These are phyloP conservation scores for Sardinella longiceps DNA, from an alignment of 2,797 vertebrate genomes.

Conservation along the genomic window DNA sequence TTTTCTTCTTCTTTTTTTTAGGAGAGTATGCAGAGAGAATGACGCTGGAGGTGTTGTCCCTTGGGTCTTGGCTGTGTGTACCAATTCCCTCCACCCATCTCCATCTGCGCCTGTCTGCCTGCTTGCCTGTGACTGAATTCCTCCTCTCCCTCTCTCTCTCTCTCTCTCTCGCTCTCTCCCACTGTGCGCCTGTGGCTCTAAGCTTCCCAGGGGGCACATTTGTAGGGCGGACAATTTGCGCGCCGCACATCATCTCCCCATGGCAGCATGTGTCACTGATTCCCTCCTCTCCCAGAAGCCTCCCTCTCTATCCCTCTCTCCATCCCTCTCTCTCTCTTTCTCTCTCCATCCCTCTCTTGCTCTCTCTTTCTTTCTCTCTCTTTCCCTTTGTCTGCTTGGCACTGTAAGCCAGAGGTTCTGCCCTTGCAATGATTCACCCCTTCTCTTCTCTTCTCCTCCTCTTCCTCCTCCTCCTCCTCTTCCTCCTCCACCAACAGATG, in stretches of 20 bases:
- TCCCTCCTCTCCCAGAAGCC: background rate
- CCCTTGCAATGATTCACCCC: conserved; percentile 38
- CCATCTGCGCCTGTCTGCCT: background rate
- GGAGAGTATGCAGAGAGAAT: background rate
- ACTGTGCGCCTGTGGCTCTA: background rate
- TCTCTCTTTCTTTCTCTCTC: too few relatives aligned
- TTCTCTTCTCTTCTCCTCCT: background rate
- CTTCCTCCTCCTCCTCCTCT: too few relatives aligned
- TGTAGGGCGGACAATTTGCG: background rate
- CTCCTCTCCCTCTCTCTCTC: too few relatives aligned
- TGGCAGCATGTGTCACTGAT: background rate
- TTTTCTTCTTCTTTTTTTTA: too few relatives aligned
- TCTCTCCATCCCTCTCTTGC: too few relatives aligned
- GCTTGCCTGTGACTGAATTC: background rate
- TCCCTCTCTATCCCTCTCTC: background rate
- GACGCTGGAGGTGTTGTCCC: background rate
- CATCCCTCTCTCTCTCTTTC: background rate
- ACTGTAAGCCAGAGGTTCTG: conserved; percentile 17
- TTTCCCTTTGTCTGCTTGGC: background rate
- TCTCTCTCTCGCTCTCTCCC: background rate
- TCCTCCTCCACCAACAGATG: background rate
- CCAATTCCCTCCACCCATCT: background rate
- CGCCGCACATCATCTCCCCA: background rate
- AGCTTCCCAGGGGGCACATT: conserved; percentile 12
- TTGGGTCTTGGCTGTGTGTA: background rate